Evolutionary conservation across 2,888 invertebrate genomes (phyloP).

Genomic region (Cylloceria caligata): DNA sequence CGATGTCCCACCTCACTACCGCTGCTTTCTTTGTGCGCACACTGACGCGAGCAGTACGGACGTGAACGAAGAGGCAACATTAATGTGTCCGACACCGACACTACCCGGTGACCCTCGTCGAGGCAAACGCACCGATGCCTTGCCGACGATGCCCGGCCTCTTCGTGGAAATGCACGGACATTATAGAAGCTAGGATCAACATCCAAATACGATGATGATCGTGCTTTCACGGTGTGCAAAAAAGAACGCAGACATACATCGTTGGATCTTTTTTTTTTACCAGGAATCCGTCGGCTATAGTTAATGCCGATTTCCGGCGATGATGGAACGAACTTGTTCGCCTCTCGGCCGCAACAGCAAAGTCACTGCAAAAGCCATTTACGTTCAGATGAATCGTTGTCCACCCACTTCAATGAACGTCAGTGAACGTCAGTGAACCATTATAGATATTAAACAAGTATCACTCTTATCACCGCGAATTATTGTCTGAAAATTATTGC

Average conservation of each 20-base stretch:
- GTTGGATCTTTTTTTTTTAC: slow-evolving; percentile 21
- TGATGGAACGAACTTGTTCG: slow-evolving; percentile 38
- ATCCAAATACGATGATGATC: slow-evolving; percentile 24
- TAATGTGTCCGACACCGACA: slow-evolving; percentile 51
- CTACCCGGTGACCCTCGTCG: slow-evolving; percentile 64
- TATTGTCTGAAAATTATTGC: too few relatives aligned
- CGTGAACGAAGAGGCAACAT: slow-evolving; percentile 33
- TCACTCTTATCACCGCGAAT: background rate
- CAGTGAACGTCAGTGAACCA: background rate
- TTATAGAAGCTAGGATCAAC: slow-evolving; percentile 25
- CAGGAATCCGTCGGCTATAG: slow-evolving; percentile 41
- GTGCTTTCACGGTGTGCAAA: background rate
- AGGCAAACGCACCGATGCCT: slow-evolving; percentile 55
- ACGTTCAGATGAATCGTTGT: background rate
- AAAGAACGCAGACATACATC: background rate
- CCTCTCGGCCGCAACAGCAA: background rate
- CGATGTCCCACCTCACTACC: too few relatives aligned
- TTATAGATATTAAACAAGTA: background rate
- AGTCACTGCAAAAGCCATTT: background rate
- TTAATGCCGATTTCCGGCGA: slow-evolving; percentile 55
- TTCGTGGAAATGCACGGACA: slow-evolving; percentile 48
- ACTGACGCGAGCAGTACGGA: slow-evolving; percentile 39
- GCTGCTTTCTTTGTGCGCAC: slow-evolving; percentile 63
- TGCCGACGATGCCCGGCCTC: slow-evolving; percentile 17
- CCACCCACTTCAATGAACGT: background rate